phyloP scores from a whole-genome alignment of 2,797 vertebrate genomes.

The Lepidocolaptes lacrymiger region DNA sequence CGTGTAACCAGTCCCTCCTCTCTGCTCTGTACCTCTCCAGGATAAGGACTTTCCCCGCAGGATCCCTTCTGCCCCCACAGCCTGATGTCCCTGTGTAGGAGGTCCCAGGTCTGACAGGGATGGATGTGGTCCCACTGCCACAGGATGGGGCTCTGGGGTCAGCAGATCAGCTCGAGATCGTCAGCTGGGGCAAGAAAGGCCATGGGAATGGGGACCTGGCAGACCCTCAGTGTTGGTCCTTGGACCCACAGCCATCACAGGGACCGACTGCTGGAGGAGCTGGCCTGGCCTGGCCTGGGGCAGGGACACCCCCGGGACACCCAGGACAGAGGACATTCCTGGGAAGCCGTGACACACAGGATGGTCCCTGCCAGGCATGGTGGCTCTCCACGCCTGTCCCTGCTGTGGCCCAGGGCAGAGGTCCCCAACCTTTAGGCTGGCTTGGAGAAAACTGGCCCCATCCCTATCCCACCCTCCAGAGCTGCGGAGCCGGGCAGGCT shows the following conservation, averaged over 20 bases:
- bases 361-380: background rate
- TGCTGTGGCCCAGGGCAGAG: background rate
- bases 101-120: background rate
- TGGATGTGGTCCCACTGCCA: background rate
- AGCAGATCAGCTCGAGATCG: background rate
- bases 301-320: background rate
- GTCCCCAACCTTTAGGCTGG: background rate
- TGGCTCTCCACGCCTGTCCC: background rate
- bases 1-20: rapidly evolving
- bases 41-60: background rate
- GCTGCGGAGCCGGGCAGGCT: background rate
- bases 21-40: background rate
- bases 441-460: background rate
- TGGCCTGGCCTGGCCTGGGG: background rate
- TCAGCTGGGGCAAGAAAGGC: background rate
- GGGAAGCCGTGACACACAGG: background rate
- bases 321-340: background rate
- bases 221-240: background rate
- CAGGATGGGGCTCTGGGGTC: too few relatives aligned
- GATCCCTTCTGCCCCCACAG: background rate
- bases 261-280: background rate
- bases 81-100: background rate
- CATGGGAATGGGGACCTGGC: background rate
- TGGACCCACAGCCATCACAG: background rate
- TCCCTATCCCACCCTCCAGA: background rate